Conservation (phyloP, 2,888 invertebrate species). For the Drosophila cognata region DNA sequence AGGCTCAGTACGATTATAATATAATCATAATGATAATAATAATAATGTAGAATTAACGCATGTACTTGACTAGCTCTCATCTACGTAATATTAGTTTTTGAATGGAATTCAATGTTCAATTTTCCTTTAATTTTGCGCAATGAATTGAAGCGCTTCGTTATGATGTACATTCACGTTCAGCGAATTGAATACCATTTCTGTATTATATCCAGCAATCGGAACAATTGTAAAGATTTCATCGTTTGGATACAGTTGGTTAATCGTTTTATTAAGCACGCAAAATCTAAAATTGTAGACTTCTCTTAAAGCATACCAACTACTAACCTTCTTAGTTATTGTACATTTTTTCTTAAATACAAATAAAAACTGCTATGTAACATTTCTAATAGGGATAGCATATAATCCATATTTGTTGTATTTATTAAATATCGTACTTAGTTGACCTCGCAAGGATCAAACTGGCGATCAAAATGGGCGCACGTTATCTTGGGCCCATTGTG, state of each 20-base stretch:
- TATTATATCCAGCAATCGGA: slow-evolving; percentile 66
- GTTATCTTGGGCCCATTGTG: slow-evolving; percentile 83
- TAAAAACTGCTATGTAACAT: slow-evolving; percentile 54
- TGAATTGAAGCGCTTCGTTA: slow-evolving; percentile 26
- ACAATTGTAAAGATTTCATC: slow-evolving; percentile 34
- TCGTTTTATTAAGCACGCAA: slow-evolving; percentile 42
- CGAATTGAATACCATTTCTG: slow-evolving; percentile 63
- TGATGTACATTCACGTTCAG: slow-evolving; percentile 65
- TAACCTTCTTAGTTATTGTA: slow-evolving; percentile 56
- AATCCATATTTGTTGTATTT: slow-evolving; percentile 25
- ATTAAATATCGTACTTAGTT: slow-evolving; percentile 40
- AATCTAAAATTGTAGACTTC: slow-evolving; percentile 33
- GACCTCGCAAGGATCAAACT: slow-evolving; percentile 82
- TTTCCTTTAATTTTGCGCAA: slow-evolving; percentile 29
- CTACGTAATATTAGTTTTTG: slow-evolving; percentile 51
- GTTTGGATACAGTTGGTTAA: slow-evolving; percentile 41
- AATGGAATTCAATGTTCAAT: slow-evolving; percentile 59
- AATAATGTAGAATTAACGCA: slow-evolving; percentile 35
- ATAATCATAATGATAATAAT: slow-evolving; percentile 13
- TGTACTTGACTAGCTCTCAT: slow-evolving; percentile 53
- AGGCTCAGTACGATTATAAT: slow-evolving; percentile 36
- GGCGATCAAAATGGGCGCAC: slow-evolving; percentile 83
- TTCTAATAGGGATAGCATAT: slow-evolving; percentile 55
- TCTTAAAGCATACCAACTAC: slow-evolving; percentile 48
- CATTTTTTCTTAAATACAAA: slow-evolving; percentile 64